Base-by-base conservation (phyloP, 2,888 invertebrate species). In the Hyposoter didymator region DNA sequence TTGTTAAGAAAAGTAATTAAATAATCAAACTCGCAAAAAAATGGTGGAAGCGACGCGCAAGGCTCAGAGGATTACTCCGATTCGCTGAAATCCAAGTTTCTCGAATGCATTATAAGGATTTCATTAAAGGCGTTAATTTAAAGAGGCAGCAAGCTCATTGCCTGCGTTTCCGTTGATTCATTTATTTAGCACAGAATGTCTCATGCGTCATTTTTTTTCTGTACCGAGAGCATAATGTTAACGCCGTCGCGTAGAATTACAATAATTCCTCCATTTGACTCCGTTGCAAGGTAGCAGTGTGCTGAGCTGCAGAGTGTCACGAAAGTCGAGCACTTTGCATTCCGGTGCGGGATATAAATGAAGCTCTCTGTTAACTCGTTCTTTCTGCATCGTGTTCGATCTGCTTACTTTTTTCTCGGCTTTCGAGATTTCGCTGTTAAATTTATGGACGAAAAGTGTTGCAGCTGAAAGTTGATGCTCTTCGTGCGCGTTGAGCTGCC, bases 201-300 rank as follows among this genome's bases (percentile, higher is more conserved):
- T 59, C 69, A 17, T 59, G 47, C 12, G 14, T 28, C 28, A 28
- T 55, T 35, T 55, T 49, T 72, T 49, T 10, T 19, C 55, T 17
- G n/a, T 8, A 28, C 35, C 35, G 35, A 43, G 39, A 39, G 32
- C 49, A 59, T 70, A n/a, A 52, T 59, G n/a, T 14, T 52, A 47
- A 49, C 74, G 39, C 67, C 45, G 64, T 22, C 67, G 14, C 66
- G 45, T 66, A 59, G 52, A 84, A 73, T 39, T 67, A 74, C 74
- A 64, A 75, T 82, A 85, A 85, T 85, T 70, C 82, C 70, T 74
- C 75, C 82, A 73, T 84, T 84, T 66, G 28, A 45, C 72, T 62
- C 52, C 4, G 67, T 28, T 14, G 67, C 45, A 14, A 49, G 62
- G 28, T 12, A 62, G 12, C 6, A 12, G 73, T 32, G 78, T 35